phyloP scores from a whole-genome alignment of 2,797 vertebrate species.

The Smutsia temminckii region DNA sequence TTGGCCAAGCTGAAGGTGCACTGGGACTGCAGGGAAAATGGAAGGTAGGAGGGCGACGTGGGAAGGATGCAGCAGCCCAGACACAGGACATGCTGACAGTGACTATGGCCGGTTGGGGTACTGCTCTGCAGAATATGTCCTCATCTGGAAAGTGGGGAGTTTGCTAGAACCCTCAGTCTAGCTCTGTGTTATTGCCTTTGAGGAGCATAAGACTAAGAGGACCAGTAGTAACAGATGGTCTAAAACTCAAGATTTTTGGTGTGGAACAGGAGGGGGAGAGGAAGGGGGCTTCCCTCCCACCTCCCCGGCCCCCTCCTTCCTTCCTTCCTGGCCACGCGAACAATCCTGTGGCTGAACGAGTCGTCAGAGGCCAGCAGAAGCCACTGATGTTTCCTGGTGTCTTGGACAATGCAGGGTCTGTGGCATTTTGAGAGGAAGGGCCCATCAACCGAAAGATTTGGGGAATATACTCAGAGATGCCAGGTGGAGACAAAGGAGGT shows the following conservation, averaged over 20 bases:
- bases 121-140: background rate
- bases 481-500: background rate
- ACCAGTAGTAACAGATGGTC: background rate
- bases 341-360: background rate
- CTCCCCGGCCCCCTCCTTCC: rapidly evolving
- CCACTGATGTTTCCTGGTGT: background rate
- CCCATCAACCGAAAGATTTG: background rate
- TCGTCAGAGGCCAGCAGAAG: background rate
- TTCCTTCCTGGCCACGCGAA: background rate
- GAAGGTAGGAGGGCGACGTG: background rate
- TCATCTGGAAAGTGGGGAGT: background rate
- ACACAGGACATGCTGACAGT: rapidly evolving
- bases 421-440: background rate
- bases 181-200: background rate
- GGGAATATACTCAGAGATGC: background rate
- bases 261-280: no score
- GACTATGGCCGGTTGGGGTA: rapidly evolving
- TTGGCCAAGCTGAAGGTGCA: background rate
- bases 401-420: background rate
- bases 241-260: background rate
- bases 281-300: no score
- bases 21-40: background rate
- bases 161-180: background rate
- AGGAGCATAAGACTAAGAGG: background rate
- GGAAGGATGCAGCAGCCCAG: background rate